These are phyloP conservation scores for Emys orbicularis DNA, from an alignment of 2,797 vertebrate species.

Conservation along the genomic window DNA sequence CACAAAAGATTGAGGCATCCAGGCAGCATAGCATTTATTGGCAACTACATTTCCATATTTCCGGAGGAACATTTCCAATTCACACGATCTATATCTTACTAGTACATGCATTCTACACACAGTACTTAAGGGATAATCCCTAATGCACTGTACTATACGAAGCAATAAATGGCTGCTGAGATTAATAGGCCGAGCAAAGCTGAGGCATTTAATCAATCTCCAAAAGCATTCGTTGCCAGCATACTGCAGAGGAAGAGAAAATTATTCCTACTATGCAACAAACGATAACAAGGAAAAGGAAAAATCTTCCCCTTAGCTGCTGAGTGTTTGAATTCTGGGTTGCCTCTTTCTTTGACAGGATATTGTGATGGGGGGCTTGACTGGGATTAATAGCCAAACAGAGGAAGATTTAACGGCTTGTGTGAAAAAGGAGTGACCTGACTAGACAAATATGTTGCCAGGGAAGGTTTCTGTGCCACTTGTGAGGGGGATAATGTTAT, in stretches of 20 bases:
- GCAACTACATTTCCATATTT: constrained; percentile 59
- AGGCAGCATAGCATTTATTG: constrained; percentile 1
- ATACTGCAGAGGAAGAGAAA: constrained; percentile 44
- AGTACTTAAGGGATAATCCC: constrained; percentile 74
- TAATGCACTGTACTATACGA: constrained; percentile 49
- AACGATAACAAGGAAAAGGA: constrained; percentile 24
- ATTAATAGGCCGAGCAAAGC: constrained; percentile 73
- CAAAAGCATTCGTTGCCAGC: constrained; percentile 53
- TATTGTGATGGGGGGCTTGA: not conserved
- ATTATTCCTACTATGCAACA: constrained; percentile 31
- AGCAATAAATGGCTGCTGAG: constrained; percentile 74
- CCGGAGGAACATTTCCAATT: constrained; percentile 50
- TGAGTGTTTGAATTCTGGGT: not conserved
- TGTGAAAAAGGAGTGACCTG: not conserved
- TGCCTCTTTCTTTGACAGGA: not conserved
- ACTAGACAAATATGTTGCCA: not conserved
- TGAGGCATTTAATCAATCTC: constrained; percentile 71
- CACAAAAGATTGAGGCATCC: constrained; percentile 19
- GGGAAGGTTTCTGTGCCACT: not conserved
- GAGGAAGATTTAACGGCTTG: not conserved
- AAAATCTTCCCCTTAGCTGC: not conserved
- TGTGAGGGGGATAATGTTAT: rapidly evolving
- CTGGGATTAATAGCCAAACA: not conserved
- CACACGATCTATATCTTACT: constrained; percentile 60
- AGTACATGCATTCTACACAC: constrained; percentile 69